Conservation (phyloP, 2,797 vertebrate genomes). For the Clarias fuscus region DNA sequence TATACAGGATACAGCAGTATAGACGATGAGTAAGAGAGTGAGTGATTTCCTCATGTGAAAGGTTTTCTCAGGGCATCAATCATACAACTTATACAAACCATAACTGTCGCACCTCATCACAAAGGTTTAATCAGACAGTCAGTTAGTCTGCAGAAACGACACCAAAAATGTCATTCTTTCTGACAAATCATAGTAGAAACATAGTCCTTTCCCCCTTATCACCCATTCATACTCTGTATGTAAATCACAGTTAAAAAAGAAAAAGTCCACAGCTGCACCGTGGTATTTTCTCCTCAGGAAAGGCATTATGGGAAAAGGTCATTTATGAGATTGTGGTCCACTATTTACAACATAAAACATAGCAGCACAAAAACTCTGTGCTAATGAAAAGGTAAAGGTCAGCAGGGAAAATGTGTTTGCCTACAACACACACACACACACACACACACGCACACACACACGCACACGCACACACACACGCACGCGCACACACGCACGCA, state of each 20-base stretch:
- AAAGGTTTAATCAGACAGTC: not conserved
- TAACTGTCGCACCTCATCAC: not conserved
- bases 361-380: slow-evolving; percentile 18
- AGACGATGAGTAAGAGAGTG: too few relatives aligned
- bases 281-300: slow-evolving; percentile 11
- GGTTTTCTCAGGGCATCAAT: not conserved
- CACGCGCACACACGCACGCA: not conserved
- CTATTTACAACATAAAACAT: slow-evolving; percentile 44
- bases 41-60: not conserved
- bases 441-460: not conserved
- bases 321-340: slow-evolving; percentile 30
- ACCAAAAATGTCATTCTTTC: not conserved
- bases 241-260: not conserved
- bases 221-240: not conserved
- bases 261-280: not conserved
- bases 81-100: not conserved
- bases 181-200: not conserved
- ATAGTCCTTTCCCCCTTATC: not conserved
- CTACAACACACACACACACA: not conserved
- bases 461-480: not conserved
- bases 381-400: slow-evolving; percentile 48
- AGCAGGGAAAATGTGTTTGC: slow-evolving; percentile 8
- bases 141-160: not conserved
- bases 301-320: slow-evolving; percentile 35
- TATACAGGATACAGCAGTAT: too few relatives aligned